Base-by-base conservation (phyloP, 2,113 vertebrate species). In the Acanthisitta chloris region DNA sequence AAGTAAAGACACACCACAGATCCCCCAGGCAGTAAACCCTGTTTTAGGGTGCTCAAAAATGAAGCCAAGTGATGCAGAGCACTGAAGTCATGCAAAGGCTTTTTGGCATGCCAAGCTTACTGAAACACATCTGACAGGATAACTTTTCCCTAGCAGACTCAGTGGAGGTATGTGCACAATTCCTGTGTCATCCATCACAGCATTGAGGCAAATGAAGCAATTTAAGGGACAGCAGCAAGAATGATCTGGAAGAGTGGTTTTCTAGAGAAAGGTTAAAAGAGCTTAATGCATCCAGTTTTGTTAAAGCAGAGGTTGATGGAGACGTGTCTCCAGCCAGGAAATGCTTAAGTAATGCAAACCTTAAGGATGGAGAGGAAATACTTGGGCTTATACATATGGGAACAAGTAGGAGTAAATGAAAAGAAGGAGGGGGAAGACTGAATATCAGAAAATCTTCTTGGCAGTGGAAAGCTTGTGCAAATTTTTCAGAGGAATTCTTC, bases 221-320 rank as follows among this genome's bases (percentile, higher is more conserved):
- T 71, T 71, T 64, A 76, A 92, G 64, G 81, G 93, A 64, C 7
- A 64, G 59, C 28, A 45, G 91, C 38, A 86, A 80, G 33, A 91
- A 92, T 90, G 90, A 93, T 74, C 54, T 79, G 81, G 79, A 93
- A 94, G 71, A 96, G 34, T 2, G 3, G 29, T 65, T 91, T 96
- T 85, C 69, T 51, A 82, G 24, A 54, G 73, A 81, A 92, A 93
- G 85, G 92, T 81, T 90, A 93, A 88, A 83, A 80, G 58, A 95
- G 33, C 38, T 92, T 77, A 87, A 91, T 54, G 49, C 12, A 48
- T 64, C 55, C 23, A 74, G 70, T 59, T 87, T 73, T 77, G 46
- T 88, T 86, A 86, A 86, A 88, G 64, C 42, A 90, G 79, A 85
- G 31, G 52, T 83, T 70, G 64, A 88, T 20, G 31, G 49, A 89